Evolutionary conservation across 2,113 vertebrate genomes (phyloP).

Genomic region (Natator depressus): DNA sequence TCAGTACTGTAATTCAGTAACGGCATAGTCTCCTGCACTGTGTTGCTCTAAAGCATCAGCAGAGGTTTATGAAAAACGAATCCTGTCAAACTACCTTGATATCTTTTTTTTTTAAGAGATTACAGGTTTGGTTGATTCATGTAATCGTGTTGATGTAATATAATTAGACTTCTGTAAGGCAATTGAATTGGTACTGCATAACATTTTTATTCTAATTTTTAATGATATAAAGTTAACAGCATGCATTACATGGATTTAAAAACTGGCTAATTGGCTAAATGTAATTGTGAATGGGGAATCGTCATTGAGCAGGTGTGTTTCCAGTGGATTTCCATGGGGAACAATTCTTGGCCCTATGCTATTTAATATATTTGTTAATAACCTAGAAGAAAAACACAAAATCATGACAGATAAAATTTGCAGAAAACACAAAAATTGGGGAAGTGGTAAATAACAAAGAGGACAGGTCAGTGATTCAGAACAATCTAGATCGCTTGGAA

Average conservation of each 20-base stretch:
- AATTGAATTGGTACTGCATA: not conserved
- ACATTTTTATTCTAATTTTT: not conserved
- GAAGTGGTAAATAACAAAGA: not conserved
- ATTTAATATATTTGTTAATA: not conserved
- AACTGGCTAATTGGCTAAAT: not conserved
- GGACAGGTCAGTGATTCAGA: not conserved
- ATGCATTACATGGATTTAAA: not conserved
- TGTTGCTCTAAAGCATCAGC: slow-evolving; percentile 33
- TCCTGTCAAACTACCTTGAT: not conserved
- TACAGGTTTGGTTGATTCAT: not conserved
- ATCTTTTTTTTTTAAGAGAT: not conserved
- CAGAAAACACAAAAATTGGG: not conserved
- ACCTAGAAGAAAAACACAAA: not conserved
- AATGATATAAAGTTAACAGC: not conserved
- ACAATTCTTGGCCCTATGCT: not conserved
- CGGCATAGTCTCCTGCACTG: slow-evolving; percentile 19
- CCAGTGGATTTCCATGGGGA: not conserved
- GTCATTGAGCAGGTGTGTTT: not conserved
- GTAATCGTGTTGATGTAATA: not conserved
- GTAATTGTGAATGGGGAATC: not conserved
- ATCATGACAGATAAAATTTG: not conserved
- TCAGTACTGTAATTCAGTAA: slow-evolving; percentile 37
- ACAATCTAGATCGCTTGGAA: not conserved
- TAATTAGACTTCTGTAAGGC: not conserved
- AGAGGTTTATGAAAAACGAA: not conserved